Evolutionary conservation across 2,888 invertebrate species (phyloP), one percentile per base, ranked within the genome.

Genomic region (Pristionchus arcanus): DNA sequence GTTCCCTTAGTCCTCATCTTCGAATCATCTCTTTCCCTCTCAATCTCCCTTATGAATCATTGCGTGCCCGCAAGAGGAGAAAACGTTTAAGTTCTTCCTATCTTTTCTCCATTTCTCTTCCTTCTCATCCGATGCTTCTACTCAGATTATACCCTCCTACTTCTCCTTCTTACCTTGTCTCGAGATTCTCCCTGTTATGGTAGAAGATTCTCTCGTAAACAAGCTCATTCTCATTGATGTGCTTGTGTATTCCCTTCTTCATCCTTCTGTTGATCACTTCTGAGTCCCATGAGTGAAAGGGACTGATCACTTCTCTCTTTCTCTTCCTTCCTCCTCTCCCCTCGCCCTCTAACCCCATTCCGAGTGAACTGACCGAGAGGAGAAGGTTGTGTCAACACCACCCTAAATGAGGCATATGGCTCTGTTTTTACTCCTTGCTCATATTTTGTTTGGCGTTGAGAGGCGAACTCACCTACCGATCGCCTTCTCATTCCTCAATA

Each of bases 181-280:
- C 83, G 15, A n/a, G 28, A 21, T 53, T 53, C 55, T 28, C 28
- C n/a, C 81, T 81, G 34, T 71, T 71, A 71, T 71, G 34, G 68
- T 71, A 34, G 68, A 4, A 71, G 31, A 71, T 19, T 21, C 25
- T 19, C 53, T 83, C 53, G n/a, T 28, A n/a, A 85, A 83, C 83
- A 83, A 49, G 34, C 21, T 34, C 31, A 59, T 85, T 31, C 31
- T 31, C 34, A 34, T 34, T 59, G 34, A 21, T 74, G 37, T 34
- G 37, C 74, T 34, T 74, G 34, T 74, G 34, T 63, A 63, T 59
- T 31, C 84, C 49, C 55, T 85, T 34, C 84, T 85, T 28, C 81
- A 21, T 85, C 84, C 59, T 21, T 85, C 84, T 85, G 49, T 85
- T 49, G 74, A 74, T 74, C 37, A 74, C 37, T 0, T 37, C 74